Evolutionary conservation across 1,140 invertebrate species (phyloP).

Genomic region (Oscheius sp.): DNA sequence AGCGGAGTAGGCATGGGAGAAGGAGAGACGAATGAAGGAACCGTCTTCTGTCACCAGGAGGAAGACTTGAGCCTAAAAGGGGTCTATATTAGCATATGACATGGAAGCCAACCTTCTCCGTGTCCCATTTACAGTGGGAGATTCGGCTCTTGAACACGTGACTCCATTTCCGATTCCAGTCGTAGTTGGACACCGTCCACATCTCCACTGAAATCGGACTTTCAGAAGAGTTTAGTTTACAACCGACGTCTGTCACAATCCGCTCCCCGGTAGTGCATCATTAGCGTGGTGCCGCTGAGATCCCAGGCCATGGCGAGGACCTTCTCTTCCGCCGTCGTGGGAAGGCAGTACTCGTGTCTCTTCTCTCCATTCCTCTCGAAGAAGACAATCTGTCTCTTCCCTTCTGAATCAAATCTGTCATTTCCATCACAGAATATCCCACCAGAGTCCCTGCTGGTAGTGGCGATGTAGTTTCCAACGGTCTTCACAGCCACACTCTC

Average conservation of each 20-base stretch:
- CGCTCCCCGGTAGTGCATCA: background rate
- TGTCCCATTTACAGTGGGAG: slow-evolving; percentile 26
- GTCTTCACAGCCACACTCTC: slow-evolving; percentile 69
- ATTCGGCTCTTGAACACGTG: background rate
- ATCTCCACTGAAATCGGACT: slow-evolving; percentile 67
- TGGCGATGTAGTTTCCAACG: slow-evolving; percentile 8
- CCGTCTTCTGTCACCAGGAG: background rate
- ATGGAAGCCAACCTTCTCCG: background rate
- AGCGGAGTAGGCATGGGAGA: background rate
- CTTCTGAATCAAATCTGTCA: background rate
- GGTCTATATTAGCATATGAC: background rate
- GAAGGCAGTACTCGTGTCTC: slow-evolving; percentile 77
- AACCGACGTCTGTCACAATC: slow-evolving; percentile 65
- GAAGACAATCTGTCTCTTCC: slow-evolving; percentile 62
- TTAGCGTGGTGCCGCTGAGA: background rate
- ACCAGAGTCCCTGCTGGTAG: background rate
- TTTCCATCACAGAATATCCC: background rate
- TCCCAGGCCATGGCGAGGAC: background rate
- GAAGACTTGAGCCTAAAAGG: background rate
- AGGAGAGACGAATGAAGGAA: background rate
- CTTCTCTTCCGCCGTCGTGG: slow-evolving; percentile 46
- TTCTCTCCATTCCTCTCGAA: slow-evolving; percentile 89
- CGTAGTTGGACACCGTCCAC: slow-evolving; percentile 80
- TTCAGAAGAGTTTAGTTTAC: slow-evolving; percentile 43
- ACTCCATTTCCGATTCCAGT: slow-evolving; percentile 82